These are phyloP conservation scores for Erebia epiphron DNA, from an alignment of 2,888 invertebrate species.

Conservation along the genomic window DNA sequence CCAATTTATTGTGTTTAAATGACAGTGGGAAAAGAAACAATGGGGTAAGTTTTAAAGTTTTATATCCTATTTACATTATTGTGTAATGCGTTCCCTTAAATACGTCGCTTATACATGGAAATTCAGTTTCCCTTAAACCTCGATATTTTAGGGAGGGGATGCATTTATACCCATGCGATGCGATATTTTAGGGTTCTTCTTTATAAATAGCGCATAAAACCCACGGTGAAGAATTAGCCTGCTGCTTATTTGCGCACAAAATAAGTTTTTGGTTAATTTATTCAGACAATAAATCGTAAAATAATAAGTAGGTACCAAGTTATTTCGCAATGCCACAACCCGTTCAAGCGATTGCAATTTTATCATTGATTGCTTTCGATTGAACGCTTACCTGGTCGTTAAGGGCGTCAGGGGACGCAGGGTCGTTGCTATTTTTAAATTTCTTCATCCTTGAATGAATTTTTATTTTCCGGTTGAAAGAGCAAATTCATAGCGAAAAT, in stretches of 20 bases:
- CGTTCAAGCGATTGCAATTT: conserved; percentile 56
- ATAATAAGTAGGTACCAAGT: background rate
- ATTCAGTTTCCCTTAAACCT: conserved; percentile 59
- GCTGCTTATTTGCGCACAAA: conserved; percentile 12
- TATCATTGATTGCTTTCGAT: conserved; percentile 74
- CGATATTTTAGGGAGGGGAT: conserved; percentile 81
- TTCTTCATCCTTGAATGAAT: conserved; percentile 43
- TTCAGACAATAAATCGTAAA: conserved; percentile 25
- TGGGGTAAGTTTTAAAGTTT: conserved; percentile 85
- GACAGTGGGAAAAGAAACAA: conserved; percentile 91
- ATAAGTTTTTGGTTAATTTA: conserved; percentile 4
- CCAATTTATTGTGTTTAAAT: conserved; percentile 83
- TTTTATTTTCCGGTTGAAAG: conserved; percentile 42
- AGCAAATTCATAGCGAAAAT: conserved; percentile 39
- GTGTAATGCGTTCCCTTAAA: background rate
- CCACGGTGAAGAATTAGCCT: background rate
- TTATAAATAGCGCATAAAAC: conserved; percentile 18
- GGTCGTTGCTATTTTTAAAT: conserved; percentile 67
- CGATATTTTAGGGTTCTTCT: conserved; percentile 68
- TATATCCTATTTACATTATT: background rate
- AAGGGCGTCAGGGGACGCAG: conserved; percentile 59
- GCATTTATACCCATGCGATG: conserved; percentile 77
- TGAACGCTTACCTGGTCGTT: conserved; percentile 63
- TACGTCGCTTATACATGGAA: conserved; percentile 43
- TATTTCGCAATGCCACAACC: conserved; percentile 39